A percentile compares a stretch with the other conserved stretches of the same genome.
Evolutionary conservation across 2,797 vertebrate species (phyloP).

Genomic region (Prunella strophiata): DNA sequence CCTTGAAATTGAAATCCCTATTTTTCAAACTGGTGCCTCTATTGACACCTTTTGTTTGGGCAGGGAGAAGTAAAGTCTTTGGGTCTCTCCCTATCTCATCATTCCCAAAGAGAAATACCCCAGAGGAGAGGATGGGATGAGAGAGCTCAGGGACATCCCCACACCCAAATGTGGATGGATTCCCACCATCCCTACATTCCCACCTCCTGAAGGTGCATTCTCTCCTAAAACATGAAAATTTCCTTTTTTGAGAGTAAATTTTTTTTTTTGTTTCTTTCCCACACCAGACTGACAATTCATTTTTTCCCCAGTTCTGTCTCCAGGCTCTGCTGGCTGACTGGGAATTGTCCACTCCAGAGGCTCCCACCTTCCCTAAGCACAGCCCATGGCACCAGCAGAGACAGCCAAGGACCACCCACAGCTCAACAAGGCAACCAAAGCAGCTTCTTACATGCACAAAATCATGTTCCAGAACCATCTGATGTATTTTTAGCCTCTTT

Average conservation of each 20-base stretch:
- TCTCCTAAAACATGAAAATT: not conserved
- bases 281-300: not conserved
- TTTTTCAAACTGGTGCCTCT: not conserved
- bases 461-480: not conserved
- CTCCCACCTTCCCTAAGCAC: not conserved
- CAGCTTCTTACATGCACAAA: not conserved
- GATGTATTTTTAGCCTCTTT: slow-evolving; percentile 46
- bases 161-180: too few species aligned
- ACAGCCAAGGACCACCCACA: slow-evolving; percentile 11
- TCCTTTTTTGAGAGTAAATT: not conserved
- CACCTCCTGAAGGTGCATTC: not conserved
- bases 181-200: not conserved
- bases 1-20: accelerated
- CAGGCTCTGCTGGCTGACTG: not conserved
- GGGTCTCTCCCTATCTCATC: not conserved
- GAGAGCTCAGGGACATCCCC: not conserved
- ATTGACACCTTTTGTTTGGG: not conserved
- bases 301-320: not conserved
- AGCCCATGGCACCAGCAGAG: not conserved
- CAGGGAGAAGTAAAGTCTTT: not conserved
- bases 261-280: not conserved
- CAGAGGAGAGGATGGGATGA: not conserved
- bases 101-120: not conserved
- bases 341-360: not conserved
- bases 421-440: not conserved